Conservation (phyloP, 2,888 invertebrate species). For the Stictocephala bisonia region DNA sequence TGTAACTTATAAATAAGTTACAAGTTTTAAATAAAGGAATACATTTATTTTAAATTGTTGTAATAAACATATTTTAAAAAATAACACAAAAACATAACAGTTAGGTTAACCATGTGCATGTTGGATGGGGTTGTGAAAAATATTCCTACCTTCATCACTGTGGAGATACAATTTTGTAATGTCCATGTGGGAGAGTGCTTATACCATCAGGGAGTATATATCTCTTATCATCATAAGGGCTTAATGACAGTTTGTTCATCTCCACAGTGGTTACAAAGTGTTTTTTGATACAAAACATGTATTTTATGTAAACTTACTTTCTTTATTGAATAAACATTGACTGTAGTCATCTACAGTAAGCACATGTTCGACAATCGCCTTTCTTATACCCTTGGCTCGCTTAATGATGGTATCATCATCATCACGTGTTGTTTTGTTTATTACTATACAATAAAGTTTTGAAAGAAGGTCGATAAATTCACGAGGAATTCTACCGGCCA, state of each 20-base stretch:
- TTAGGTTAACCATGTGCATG: no score
- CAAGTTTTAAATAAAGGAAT: no score
- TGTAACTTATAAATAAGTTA: no score
- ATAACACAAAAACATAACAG: no score
- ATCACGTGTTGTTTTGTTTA: not conserved
- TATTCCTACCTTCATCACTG: no score
- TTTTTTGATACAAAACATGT: constrained; percentile 2
- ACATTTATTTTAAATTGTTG: no score
- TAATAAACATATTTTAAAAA: no score
- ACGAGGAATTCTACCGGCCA: constrained; percentile 54
- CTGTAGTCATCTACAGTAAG: not conserved
- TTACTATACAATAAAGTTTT: constrained; percentile 46
- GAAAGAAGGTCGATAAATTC: constrained; percentile 57
- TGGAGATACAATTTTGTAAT: not conserved
- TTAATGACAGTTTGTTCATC: constrained; percentile 53
- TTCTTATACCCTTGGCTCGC: constrained; percentile 40
- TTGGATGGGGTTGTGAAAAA: no score
- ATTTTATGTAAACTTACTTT: not conserved
- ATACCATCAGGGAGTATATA: not conserved
- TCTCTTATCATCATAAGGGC: constrained; percentile 52
- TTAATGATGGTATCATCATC: not conserved
- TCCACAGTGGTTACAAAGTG: constrained; percentile 52
- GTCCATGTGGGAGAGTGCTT: not conserved
- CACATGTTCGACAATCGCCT: not conserved
- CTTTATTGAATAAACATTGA: not conserved